Conservation (phyloP, 1,140 invertebrate genomes). For the Drosophila littoralis region DNA sequence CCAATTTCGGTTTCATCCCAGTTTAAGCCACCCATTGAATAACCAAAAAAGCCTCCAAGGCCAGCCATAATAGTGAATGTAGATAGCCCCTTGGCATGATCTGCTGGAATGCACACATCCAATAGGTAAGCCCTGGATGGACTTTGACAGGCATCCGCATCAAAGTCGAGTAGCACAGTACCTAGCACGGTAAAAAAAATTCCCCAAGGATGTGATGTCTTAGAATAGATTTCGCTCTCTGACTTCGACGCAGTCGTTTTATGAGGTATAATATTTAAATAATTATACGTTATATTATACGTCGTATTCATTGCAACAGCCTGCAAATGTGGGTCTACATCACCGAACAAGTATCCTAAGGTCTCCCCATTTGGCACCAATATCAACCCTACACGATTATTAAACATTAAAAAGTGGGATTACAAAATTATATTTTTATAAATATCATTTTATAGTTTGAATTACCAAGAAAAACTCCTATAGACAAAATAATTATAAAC, state of each 20-base stretch:
- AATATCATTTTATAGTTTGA: conserved; percentile 49
- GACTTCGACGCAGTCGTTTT: conserved; percentile 81
- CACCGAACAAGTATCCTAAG: conserved; percentile 92
- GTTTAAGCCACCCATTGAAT: conserved; percentile 95
- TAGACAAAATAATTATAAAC: conserved; percentile 94
- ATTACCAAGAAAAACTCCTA: conserved; percentile 94
- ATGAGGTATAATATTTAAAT: conserved; percentile 80
- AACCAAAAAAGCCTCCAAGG: conserved; percentile 96
- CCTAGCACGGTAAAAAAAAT: conserved; percentile 96
- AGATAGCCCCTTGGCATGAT: conserved; percentile 95
- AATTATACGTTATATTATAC: conserved; percentile 64
- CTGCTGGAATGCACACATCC: conserved; percentile 96
- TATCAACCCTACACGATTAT: conserved; percentile 88
- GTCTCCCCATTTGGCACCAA: conserved; percentile 95
- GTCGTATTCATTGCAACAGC: conserved; percentile 60
- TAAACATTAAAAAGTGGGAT: neutral
- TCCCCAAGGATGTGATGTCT: conserved; percentile 91
- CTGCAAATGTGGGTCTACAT: conserved; percentile 85
- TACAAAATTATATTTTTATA: neutral
- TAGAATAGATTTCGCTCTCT: conserved; percentile 31
- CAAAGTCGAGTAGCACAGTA: conserved; percentile 96
- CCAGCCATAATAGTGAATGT: conserved; percentile 99
- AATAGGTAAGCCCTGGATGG: conserved; percentile 96
- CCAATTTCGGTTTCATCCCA: conserved; percentile 95
- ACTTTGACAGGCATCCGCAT: conserved; percentile 98